Evolutionary conservation across 1,140 invertebrate genomes (phyloP).

Genomic region (Eumeta japonica): DNA sequence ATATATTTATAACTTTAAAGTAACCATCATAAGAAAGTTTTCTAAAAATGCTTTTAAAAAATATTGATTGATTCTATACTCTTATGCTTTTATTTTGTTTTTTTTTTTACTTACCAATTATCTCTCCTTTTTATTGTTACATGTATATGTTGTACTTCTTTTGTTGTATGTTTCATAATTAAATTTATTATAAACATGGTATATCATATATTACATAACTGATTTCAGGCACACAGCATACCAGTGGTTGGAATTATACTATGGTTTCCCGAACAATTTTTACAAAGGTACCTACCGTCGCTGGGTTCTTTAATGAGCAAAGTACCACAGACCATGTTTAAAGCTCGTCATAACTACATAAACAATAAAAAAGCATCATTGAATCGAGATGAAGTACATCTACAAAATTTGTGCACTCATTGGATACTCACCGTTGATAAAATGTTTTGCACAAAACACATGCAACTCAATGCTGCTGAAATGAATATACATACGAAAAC

Average conservation of each 20-base stretch:
- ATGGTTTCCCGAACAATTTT: constrained; percentile 80
- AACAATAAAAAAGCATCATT: constrained; percentile 60
- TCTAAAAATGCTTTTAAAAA: no score
- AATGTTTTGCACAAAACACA: constrained; percentile 52
- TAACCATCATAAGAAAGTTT: no score
- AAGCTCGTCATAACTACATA: constrained; percentile 60
- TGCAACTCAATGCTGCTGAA: constrained; percentile 60
- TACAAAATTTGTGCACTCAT: constrained; percentile 31
- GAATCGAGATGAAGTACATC: constrained; percentile 55
- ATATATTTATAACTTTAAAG: no score
- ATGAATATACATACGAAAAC: constrained; percentile 63
- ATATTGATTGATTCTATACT: no score
- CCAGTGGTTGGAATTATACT: constrained; percentile 72
- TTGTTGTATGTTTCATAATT: not conserved
- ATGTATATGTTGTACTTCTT: constrained; percentile 13
- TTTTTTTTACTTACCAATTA: not conserved
- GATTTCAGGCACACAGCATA: constrained; percentile 66
- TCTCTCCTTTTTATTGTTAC: constrained; percentile 6
- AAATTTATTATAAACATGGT: not conserved
- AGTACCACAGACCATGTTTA: constrained; percentile 55
- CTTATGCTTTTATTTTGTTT: no score
- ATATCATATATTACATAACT: constrained; percentile 1
- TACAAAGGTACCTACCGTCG: constrained; percentile 63
- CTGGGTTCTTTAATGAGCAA: constrained; percentile 63
- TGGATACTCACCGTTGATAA: constrained; percentile 68